Base-by-base conservation (phyloP, 1,140 invertebrate species). In the Drosophila prosaltans region DNA sequence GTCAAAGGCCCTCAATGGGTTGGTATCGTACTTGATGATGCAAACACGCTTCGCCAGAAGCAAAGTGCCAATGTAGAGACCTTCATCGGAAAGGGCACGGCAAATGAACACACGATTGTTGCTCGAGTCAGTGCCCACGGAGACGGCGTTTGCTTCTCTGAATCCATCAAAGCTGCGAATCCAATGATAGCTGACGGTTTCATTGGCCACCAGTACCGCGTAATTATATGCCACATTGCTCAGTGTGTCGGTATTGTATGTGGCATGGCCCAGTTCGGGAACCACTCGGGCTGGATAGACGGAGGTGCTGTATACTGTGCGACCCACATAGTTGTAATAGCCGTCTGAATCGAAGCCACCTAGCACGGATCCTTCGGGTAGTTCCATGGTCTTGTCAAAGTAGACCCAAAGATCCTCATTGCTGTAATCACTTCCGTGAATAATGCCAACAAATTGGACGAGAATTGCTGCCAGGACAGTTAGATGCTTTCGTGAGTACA, bases 311-410 rank as follows among this genome's bases (percentile, higher is more conserved):
- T 72, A 72, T 0, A 0, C 0, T 3, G 59, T 24, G 30, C 81
- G 81, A 1, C 74, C 81, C 54, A 84, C 81, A 32, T 74, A 84
- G 59, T 45, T 80, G 32, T 84, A 62, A 40, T 80, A 85, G 5
- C 81, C 81, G 0, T 57, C 26, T 2, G 74, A 16, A 65, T 85
- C 74, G 7, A 60, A 11, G 9, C 81, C 81, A 0, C 78, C 81
- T 0, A 74, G 24, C 2, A 85, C 78, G 0, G 59, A 65, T n/a
- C 60, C 57, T 0, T 85, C 63, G 0, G 81, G 81, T 11, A 85
- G 51, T 0, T 69, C 45, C 36, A 32, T 8, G 0, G 70, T 36
- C 48, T 69, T 72, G 10, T 78, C 74, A 32, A 64, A 10, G 2
- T 10, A 1, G 0, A 80, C 48, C 81, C 81, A 84, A 1, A 16